Conservation (phyloP, 2,888 invertebrate species). For the Calliopum simillimum region DNA sequence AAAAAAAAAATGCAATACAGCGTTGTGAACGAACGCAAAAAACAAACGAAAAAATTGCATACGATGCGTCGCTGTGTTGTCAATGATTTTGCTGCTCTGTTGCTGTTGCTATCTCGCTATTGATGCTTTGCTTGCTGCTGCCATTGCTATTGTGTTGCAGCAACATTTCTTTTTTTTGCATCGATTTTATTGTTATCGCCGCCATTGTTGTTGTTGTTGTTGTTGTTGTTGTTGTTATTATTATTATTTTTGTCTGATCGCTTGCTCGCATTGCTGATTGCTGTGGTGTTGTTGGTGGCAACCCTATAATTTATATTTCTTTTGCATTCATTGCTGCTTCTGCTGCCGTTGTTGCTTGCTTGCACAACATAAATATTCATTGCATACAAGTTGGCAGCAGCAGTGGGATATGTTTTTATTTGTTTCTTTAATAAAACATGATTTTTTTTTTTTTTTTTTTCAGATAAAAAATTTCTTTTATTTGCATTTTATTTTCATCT, state of each 20-base stretch:
- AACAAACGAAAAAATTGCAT: no score
- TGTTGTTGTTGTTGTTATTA: neutral
- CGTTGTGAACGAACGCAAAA: no score
- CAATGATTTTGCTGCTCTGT: no score
- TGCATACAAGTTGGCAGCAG: slow-evolving; percentile 25
- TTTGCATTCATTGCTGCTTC: neutral
- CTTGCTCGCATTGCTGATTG: neutral
- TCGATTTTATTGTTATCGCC: neutral
- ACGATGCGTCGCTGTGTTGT: no score
- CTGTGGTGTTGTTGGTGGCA: neutral
- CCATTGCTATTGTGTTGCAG: no score
- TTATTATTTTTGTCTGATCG: slow-evolving; percentile 3
- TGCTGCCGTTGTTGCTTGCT: no score
- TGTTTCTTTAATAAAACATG: neutral
- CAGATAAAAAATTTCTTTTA: neutral
- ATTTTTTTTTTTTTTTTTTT: neutral
- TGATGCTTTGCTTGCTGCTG: no score
- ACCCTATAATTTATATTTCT: slow-evolving; percentile 2
- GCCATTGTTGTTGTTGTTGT: neutral
- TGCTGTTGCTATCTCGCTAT: no score
- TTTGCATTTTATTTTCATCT: neutral
- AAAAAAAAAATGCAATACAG: no score
- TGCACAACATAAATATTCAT: slow-evolving; percentile 27
- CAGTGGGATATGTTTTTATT: neutral
- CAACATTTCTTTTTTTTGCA: no score